Conservation (phyloP, 2,888 invertebrate species). For the Luperina testacea region DNA sequence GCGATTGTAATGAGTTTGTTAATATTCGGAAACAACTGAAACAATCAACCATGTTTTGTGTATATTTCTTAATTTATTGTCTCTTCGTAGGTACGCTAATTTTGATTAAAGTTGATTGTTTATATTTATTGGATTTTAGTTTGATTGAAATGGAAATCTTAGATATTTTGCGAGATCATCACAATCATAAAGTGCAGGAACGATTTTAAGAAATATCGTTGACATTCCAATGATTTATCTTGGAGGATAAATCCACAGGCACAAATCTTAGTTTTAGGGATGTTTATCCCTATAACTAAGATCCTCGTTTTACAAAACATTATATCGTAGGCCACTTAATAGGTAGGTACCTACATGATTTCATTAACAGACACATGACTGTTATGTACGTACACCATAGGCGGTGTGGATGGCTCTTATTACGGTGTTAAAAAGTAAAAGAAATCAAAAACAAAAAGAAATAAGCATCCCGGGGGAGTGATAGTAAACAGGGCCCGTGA, state of each 20-base stretch:
- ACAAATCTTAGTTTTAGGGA: not conserved
- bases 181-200: not conserved
- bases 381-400: conserved; percentile 7
- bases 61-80: conserved; percentile 6
- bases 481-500: conserved; percentile 82
- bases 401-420: conserved; percentile 69
- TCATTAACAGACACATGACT: conserved; percentile 6
- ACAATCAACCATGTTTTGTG: conserved; percentile 10
- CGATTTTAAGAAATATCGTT: not conserved
- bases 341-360: too few relatives aligned
- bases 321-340: not conserved
- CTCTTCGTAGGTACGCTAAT: too few relatives aligned
- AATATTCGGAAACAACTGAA: conserved; percentile 33
- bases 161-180: not conserved
- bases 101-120: not conserved
- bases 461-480: conserved; percentile 76
- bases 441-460: conserved; percentile 76
- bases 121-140: not conserved
- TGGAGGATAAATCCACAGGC: not conserved
- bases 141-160: not conserved
- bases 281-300: not conserved
- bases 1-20: conserved; percentile 32
- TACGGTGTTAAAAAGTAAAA: conserved; percentile 74
- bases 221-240: not conserved
- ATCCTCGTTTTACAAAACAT: not conserved